Conservation (phyloP, 2,113 vertebrate genomes). For the Phocoena phocoena region DNA sequence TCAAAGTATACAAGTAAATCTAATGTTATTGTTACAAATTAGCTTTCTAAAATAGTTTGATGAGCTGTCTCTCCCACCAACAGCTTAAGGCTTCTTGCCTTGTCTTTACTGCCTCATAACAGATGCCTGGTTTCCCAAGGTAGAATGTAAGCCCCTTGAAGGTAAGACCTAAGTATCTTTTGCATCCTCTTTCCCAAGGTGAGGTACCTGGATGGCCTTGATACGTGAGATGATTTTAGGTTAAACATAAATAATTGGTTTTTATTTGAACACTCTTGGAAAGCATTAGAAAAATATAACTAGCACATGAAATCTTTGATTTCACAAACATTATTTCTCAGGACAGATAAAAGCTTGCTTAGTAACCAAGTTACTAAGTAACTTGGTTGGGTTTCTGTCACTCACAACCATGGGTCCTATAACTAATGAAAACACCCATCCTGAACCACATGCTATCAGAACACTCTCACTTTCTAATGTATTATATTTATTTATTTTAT, state of each 20-base stretch:
- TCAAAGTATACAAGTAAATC: background rate
- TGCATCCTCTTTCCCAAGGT: background rate
- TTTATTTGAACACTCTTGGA: background rate
- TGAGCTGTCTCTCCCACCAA: background rate
- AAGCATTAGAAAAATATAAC: background rate
- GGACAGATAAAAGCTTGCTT: background rate
- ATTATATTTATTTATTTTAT: background rate
- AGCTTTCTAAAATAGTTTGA: background rate
- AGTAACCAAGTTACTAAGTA: background rate
- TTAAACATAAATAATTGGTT: background rate
- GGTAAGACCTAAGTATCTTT: background rate
- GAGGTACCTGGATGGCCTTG: background rate
- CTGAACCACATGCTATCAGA: background rate
- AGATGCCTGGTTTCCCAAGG: background rate
- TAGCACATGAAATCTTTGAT: background rate
- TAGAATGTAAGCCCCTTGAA: background rate
- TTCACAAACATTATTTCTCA: conserved; percentile 19
- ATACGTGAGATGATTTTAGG: background rate
- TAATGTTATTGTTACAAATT: background rate
- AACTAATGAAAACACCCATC: background rate
- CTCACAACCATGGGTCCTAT: background rate
- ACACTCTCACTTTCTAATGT: background rate
- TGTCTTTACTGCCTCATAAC: background rate
- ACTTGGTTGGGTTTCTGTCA: background rate
- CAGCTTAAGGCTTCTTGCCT: background rate